Evolutionary conservation across 2,113 vertebrate genomes (phyloP).

Genomic region (Aepyceros melampus): DNA sequence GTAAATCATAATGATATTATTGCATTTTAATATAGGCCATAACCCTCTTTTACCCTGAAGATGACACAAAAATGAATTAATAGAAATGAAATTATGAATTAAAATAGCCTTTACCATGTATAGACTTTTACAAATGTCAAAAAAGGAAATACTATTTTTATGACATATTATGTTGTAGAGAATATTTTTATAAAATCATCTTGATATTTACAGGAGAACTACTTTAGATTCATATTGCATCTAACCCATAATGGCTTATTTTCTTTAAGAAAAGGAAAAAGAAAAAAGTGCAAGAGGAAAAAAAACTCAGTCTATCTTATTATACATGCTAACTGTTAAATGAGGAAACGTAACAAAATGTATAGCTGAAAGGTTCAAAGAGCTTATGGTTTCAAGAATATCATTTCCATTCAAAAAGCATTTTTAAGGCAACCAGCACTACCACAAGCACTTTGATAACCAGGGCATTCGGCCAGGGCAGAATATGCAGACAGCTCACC

Average conservation of each 20-base stretch:
- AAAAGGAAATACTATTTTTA: constrained; percentile 76
- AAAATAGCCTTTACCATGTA: constrained; percentile 33
- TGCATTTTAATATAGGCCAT: background rate
- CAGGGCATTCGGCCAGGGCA: constrained; percentile 56
- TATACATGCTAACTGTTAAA: constrained; percentile 42
- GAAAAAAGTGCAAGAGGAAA: constrained; percentile 31
- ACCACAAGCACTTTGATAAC: constrained; percentile 57
- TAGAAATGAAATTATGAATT: background rate
- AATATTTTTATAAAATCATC: constrained; percentile 59
- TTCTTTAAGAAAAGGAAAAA: constrained; percentile 64
- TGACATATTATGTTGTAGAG: constrained; percentile 60
- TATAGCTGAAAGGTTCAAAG: constrained; percentile 45
- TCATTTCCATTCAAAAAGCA: constrained; percentile 32
- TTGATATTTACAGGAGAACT: constrained; percentile 71
- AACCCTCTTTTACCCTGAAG: background rate
- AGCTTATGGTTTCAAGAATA: background rate
- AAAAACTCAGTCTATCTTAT: constrained; percentile 32
- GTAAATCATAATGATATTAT: background rate
- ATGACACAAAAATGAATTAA: background rate
- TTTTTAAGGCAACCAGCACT: constrained; percentile 41
- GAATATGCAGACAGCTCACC: constrained; percentile 29
- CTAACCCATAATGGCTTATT: constrained; percentile 61
- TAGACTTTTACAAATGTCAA: constrained; percentile 67
- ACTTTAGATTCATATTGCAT: constrained; percentile 69
- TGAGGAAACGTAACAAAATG: constrained; percentile 50